Evolutionary conservation across 2,113 vertebrate species (phyloP).

Genomic region (Paradisaea rubra): DNA sequence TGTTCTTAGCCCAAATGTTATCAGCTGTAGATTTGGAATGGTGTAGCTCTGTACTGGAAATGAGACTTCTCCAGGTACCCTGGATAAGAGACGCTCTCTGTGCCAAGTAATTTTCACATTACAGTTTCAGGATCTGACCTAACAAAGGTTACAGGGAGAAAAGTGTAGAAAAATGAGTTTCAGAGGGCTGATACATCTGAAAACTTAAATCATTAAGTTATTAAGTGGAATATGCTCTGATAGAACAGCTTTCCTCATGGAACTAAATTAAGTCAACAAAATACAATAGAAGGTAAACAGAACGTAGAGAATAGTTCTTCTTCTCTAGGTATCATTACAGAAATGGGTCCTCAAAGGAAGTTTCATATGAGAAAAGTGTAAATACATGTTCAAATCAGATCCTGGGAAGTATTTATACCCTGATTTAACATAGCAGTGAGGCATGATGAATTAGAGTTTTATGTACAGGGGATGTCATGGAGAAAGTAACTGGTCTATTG

Average conservation of each 20-base stretch:
- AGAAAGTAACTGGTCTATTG: not conserved
- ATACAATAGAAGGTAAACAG: not conserved
- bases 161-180: not conserved
- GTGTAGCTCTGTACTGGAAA: not conserved
- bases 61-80: not conserved
- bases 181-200: not conserved
- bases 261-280: not conserved
- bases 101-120: not conserved
- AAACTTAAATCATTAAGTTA: not conserved
- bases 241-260: not conserved
- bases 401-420: not conserved
- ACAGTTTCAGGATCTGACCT: not conserved
- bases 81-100: not conserved
- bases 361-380: not conserved
- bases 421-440: not conserved
- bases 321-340: not conserved
- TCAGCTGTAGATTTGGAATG: not conserved
- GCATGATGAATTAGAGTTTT: not conserved
- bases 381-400: not conserved
- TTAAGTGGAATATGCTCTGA: not conserved
- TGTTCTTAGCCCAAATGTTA: not conserved
- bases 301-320: not conserved
- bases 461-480: not conserved
- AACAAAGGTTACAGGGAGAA: not conserved
- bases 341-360: not conserved